Evolutionary conservation across 2,113 vertebrate species (phyloP), one percentile per base, ranked within the genome.

Genomic region (Dasyornis broadbenti): DNA sequence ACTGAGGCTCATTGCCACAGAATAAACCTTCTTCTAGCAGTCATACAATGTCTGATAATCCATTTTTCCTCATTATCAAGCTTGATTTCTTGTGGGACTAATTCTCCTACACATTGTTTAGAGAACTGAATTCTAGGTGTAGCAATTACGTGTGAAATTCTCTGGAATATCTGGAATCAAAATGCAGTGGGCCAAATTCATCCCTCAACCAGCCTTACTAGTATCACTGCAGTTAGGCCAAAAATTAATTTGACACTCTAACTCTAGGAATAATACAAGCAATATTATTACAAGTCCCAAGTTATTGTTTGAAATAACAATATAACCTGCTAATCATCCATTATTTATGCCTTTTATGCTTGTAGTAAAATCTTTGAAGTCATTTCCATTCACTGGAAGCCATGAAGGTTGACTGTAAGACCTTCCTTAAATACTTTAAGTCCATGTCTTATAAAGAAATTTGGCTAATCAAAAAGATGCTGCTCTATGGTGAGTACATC

Each of bases 21-120:
- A 70, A 54, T 50, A 76, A 96, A 94, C 83, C 35, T 89, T 94
- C 82, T 76, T 92, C 40, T 64, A 80, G 35, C 60, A 90, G 37
- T 72, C 87, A 66, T n/a, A 68, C 16, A 71, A 76, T 87, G 63
- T 59, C 31, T 84, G 70, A 76, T 82, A 80, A 94, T 64, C 44
- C 13, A 86, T 91, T 90, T 92, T 82, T 93, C 57, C 82, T 86
- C 82, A 89, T 91, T 95, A 91, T 69, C 56, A 93, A 90, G 24
- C 56, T 91, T 89, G 70, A 94, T 93, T 86, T 82, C 71, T 77
- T 69, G 33, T 61, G 71, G 59, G 80, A 87, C 81, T 87, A 82
- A 91, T 86, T 92, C 65, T 89, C 35, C 57, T 54, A 72, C 30
- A 60, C 6, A 27, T 52, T 77, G 20, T 84, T 85, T 70, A 87